Conservation (phyloP, 2,113 vertebrate species). For the Chaetodon trifascialis region DNA sequence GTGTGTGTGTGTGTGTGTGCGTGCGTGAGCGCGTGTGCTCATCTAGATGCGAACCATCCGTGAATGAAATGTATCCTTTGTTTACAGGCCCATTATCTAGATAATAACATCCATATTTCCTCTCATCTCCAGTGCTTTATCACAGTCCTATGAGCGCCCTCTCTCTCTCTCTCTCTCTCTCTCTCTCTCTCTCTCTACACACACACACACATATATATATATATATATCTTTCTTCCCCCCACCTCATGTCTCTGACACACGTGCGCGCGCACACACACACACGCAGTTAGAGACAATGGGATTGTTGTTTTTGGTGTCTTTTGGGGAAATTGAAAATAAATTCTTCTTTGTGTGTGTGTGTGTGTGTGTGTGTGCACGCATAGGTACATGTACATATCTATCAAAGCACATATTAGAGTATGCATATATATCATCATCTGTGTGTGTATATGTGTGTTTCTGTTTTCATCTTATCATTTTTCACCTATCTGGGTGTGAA, state of each 20-base stretch:
- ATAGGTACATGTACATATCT: not conserved
- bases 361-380: not conserved
- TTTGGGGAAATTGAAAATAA: slow-evolving; percentile 66
- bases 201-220: too few species aligned
- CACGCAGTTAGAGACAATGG: slow-evolving; percentile 54
- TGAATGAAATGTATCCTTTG: slow-evolving; percentile 78
- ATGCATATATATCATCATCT: slow-evolving; percentile 23
- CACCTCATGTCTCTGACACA: not conserved
- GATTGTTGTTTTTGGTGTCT: slow-evolving; percentile 69
- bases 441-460: slow-evolving; percentile 1
- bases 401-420: slow-evolving; percentile 16
- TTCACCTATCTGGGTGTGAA: slow-evolving; percentile 52
- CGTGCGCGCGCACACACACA: not conserved
- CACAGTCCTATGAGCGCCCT: slow-evolving; percentile 65
- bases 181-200: slow-evolving; percentile 5
- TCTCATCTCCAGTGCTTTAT: slow-evolving; percentile 74
- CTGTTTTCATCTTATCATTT: slow-evolving; percentile 32
- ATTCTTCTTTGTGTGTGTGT: slow-evolving; percentile 48
- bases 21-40: not conserved
- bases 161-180: slow-evolving; percentile 33
- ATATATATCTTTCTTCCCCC: too few species aligned
- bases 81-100: slow-evolving; percentile 77
- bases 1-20: not conserved
- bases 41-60: slow-evolving; percentile 52
- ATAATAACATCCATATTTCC: slow-evolving; percentile 80